These are phyloP conservation scores for Eristalis arbustorum DNA, from an alignment of 2,888 invertebrate species.

Conservation along the genomic window DNA sequence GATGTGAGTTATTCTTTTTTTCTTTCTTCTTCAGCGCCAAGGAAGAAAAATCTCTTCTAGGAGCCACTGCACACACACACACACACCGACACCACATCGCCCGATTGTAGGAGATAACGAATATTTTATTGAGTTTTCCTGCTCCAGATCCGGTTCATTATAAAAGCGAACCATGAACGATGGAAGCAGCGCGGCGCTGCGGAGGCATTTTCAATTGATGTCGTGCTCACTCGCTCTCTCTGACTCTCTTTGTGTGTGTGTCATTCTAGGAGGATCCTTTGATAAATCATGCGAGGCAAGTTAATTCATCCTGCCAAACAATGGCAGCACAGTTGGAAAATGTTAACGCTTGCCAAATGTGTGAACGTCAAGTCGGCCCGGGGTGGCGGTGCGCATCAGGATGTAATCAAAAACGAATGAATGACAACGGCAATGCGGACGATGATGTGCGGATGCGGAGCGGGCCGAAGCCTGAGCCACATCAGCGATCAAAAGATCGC, in stretches of 20 bases:
- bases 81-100: neutral
- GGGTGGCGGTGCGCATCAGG: constrained; percentile 19
- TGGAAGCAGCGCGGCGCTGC: neutral
- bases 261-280: constrained; percentile 54
- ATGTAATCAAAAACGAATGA: constrained; percentile 60
- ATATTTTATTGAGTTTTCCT: constrained; percentile 70
- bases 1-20: constrained; percentile 68
- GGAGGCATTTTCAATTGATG: constrained; percentile 53
- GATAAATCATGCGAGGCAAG: constrained; percentile 65
- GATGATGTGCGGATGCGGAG: neutral
- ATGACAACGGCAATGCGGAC: constrained; percentile 22
- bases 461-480: neutral
- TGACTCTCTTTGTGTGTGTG: neutral
- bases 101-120: constrained; percentile 64
- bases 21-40: neutral
- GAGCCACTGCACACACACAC: neutral
- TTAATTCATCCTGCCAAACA: constrained; percentile 69
- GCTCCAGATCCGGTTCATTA: constrained; percentile 67
- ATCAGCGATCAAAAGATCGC: constrained; percentile 50
- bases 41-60: neutral
- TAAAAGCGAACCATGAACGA: constrained; percentile 42
- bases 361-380: constrained; percentile 52
- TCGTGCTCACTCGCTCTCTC: neutral
- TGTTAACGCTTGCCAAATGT: constrained; percentile 65
- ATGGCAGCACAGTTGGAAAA: constrained; percentile 51